These are phyloP conservation scores for Calosoma granatense DNA, from an alignment of 1,140 invertebrate species.

Conservation along the genomic window DNA sequence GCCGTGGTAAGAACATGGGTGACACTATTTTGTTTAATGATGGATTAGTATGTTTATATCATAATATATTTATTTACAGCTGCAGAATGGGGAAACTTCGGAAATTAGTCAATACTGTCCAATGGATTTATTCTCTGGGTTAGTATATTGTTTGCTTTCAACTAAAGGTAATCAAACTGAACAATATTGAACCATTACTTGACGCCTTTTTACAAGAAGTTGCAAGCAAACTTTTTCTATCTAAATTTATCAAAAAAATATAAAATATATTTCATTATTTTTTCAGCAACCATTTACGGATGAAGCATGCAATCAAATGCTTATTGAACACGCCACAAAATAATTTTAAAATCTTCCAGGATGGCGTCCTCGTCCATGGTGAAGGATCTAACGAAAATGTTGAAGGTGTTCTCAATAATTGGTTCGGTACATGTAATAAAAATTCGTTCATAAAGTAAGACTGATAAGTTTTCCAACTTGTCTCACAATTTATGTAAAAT, in stretches of 20 bases:
- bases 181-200: too few relatives aligned
- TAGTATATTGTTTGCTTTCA: neutral
- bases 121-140: slow-evolving; percentile 2
- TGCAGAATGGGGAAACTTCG: neutral
- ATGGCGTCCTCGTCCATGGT: neutral
- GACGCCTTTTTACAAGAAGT: too few relatives aligned
- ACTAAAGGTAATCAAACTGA: neutral
- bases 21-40: too few relatives aligned
- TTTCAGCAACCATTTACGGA: neutral
- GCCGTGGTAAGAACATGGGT: too few relatives aligned
- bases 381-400: neutral
- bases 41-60: too few relatives aligned
- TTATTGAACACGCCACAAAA: neutral
- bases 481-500: neutral
- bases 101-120: neutral
- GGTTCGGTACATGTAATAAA: neutral
- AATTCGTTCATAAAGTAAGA: neutral
- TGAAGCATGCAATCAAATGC: neutral
- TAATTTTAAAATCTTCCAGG: neutral
- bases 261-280: too few relatives aligned
- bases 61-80: neutral
- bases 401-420: neutral
- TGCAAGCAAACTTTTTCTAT: too few relatives aligned
- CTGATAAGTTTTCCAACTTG: neutral
- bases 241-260: neutral